Evolutionary conservation across 2,888 invertebrate species (phyloP).

Genomic region (Itoplectis maculator): DNA sequence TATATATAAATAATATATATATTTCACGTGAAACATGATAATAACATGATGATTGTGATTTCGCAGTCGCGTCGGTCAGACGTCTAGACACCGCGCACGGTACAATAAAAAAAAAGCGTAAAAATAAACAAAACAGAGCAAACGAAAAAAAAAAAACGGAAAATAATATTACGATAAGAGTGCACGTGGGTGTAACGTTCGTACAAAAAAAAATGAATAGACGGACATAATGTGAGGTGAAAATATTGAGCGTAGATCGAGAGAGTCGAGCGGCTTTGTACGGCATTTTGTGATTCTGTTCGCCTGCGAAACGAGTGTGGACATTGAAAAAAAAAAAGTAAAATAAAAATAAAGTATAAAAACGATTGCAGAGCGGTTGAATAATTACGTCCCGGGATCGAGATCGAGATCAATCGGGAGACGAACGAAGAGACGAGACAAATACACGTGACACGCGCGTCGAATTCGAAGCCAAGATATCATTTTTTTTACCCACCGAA

Average conservation of each 20-base stretch:
- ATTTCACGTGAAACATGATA: constrained; percentile 44
- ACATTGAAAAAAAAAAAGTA: constrained; percentile 3
- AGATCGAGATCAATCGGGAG: constrained; percentile 1
- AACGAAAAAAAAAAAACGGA: not conserved
- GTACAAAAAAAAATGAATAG: constrained; percentile 41
- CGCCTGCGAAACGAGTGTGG: constrained; percentile 41
- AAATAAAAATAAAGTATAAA: not conserved
- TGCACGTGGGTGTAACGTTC: constrained; percentile 48
- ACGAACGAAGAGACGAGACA: not conserved
- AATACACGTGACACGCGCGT: constrained; percentile 17
- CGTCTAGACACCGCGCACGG: constrained; percentile 50
- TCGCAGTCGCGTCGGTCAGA: constrained; percentile 45
- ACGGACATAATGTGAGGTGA: constrained; percentile 27
- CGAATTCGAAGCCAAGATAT: constrained; percentile 32
- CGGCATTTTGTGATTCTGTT: constrained; percentile 50
- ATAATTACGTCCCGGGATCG: constrained; percentile 37
- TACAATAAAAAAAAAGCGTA: constrained; percentile 45
- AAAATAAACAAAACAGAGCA: not conserved
- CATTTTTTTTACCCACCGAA: constrained; percentile 50
- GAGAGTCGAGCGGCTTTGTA: constrained; percentile 5
- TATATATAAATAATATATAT: no score
- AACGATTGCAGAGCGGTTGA: constrained; percentile 10
- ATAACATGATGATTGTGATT: no score
- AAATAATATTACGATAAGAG: constrained; percentile 26
- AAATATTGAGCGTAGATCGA: constrained; percentile 50